Base-by-base conservation (phyloP, 2,113 vertebrate genomes). In the Tonatia bakeri region DNA sequence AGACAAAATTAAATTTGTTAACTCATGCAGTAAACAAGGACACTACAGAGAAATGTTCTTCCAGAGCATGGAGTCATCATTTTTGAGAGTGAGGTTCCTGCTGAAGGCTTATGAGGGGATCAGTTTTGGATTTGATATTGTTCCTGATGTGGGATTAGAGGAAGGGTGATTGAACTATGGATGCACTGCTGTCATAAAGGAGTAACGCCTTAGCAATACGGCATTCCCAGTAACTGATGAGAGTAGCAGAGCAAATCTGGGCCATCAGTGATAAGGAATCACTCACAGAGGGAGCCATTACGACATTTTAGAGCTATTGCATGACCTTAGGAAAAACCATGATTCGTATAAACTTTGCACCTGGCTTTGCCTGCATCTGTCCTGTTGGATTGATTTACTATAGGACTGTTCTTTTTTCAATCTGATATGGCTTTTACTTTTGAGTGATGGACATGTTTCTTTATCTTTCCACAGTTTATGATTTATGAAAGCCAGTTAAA, bases 1-100 rank as follows among this genome's bases (percentile, higher is more conserved):
- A 90, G 31, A 91, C 11, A 92, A 91, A 73, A 83, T 88, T 52
- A 94, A 22, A 94, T 89, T 81, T 82, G 54, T 40, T 94, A n/a
- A 93, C 13, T 33, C 9, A 67, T 47, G 31, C 1, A 79, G 5
- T 67, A 26, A 94, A 28, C 33, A 40, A 85, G 11, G 11, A 59
- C 15, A 65, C 14, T 31, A 77, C 24, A 73, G 47, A 80, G 19
- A 20, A 88, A 90, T 20, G 1, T 87, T 22, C 47, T 75, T 75
- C 16, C 28, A 83, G 9, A 87, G 11, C 6, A 47, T 69, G 36
- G 26, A 65, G 67, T 5, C 33, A 40, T 75, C 9, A 4, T 47
- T 82, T 90, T 31, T 65, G 83, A 59, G n/a, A 28, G 22, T 79
- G 88, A 20, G 10, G 0, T 69, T 91, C 26, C 33, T 94, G 19